Evolutionary conservation across 2,797 vertebrate genomes (phyloP), one percentile per base, ranked within the genome.

Genomic region (Chromis chromis): DNA sequence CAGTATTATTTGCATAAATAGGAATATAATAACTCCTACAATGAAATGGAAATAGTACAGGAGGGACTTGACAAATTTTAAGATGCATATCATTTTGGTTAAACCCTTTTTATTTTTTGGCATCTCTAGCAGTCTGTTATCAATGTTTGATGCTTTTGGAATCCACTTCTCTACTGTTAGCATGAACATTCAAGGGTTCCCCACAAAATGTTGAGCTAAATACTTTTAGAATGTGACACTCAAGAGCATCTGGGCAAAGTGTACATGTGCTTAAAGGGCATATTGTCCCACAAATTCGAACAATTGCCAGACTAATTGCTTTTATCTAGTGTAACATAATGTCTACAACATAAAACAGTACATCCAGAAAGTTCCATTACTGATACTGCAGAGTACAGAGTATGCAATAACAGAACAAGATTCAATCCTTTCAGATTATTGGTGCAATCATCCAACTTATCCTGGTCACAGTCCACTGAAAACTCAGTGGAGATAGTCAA

Each of bases 351-450:
- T 10, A 12, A 36, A 33, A 5, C 17, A 54, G 17, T 10, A 49
- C 46, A 21, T 49, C 9, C 1, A 49, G n/a, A 49, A 21, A 57
- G 54, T 74, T 46, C 19, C 25, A n/a, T n/a, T 65, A 48, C 24
- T 69, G 57, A 60, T 66, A 78, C 48, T 70, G 67, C 11, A 25
- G 13, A 68, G 46, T 3, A 54, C 12, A 49, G 6, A 42, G 1
- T 55, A 59, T 53, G 28, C 9, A 59, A 50, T 25, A 4, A 10
- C 52, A 60, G 6, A 49, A 62, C 1, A 57, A 14, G 2, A 31
- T 46, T 16, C 1, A n/a, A 10, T 59, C 22, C 1, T 21, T 54
- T 19, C 4, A 49, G 19, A 64, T 74, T 39, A 27, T 4, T 39
- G 22, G 19, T 58, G 39, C 27, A 60, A 50, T 49, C 4, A 22